Conservation (phyloP, 2,888 invertebrate genomes). For the Quadroppia sp. region DNA sequence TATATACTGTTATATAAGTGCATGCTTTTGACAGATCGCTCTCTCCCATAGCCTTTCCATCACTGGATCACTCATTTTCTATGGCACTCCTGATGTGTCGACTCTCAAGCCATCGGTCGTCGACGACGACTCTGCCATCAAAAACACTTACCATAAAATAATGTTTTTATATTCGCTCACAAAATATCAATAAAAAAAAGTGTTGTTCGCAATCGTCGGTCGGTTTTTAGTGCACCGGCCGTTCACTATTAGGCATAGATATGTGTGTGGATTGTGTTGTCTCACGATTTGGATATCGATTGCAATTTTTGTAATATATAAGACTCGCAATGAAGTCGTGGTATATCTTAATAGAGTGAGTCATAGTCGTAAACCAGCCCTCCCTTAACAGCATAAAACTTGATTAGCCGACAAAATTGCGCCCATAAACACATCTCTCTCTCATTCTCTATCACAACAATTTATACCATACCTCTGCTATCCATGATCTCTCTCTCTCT, state of each 20-base stretch:
- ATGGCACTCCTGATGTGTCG: too few species aligned
- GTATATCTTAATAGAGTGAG: conserved; percentile 25
- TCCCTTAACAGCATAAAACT: conserved; percentile 23
- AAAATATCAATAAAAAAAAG: neutral
- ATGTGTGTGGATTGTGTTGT: neutral
- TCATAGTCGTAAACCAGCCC: conserved; percentile 24
- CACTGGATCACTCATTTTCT: too few species aligned
- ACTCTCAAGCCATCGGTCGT: too few species aligned
- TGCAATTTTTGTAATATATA: conserved; percentile 12
- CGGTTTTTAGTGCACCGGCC: neutral
- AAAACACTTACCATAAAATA: neutral
- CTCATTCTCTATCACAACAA: neutral
- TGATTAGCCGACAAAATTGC: conserved; percentile 25
- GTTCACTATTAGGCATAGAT: neutral
- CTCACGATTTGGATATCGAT: neutral
- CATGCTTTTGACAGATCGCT: too few species aligned
- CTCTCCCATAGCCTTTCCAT: too few species aligned
- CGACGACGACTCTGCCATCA: neutral
- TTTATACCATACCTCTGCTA: too few species aligned
- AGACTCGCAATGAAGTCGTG: conserved; percentile 22
- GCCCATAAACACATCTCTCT: conserved; percentile 7
- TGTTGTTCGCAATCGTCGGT: neutral
- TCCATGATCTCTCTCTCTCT: conserved; percentile 8
- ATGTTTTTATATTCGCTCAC: neutral
- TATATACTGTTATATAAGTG: too few species aligned